phyloP scores from a whole-genome alignment of 2,888 invertebrate genomes.

The Caenorhabditis sp. region DNA sequence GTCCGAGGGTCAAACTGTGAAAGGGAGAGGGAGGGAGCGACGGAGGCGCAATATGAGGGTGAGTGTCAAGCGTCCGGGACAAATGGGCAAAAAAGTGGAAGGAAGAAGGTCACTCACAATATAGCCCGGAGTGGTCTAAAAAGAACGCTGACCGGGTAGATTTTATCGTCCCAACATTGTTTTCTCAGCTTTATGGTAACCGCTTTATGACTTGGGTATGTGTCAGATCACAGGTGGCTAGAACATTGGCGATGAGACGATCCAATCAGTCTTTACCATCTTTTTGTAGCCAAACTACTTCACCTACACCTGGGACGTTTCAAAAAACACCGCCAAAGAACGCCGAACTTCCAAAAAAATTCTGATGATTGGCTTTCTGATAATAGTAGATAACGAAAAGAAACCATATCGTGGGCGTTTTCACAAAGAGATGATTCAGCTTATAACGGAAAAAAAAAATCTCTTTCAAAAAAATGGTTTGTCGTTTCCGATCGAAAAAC shows the following conservation, averaged over 20 bases:
- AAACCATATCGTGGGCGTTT: conserved; percentile 11
- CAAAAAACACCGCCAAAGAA: not conserved
- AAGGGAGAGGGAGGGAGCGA: not conserved
- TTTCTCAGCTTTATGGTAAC: conserved; percentile 17
- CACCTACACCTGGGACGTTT: no score
- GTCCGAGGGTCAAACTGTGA: conserved; percentile 35
- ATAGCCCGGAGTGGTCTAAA: not conserved
- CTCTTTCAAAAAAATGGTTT: not conserved
- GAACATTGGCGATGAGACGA: no score
- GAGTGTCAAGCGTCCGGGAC: conserved; percentile 27
- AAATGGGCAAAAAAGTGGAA: conserved; percentile 22
- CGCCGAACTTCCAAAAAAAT: not conserved
- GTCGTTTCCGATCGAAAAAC: conserved; percentile 25
- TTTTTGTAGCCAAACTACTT: not conserved
- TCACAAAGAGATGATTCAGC: conserved; percentile 1
- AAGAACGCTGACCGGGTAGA: conserved; percentile 15
- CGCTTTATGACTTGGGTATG: no score
- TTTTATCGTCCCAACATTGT: conserved; percentile 47
- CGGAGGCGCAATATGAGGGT: conserved; percentile 28
- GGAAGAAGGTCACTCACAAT: conserved; percentile 23
- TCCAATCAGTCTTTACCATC: not conserved
- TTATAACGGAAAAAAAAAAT: not conserved
- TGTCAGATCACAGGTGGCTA: no score
- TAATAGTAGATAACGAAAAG: conserved; percentile 18
- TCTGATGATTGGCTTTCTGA: not conserved